Conservation (phyloP, 2,113 vertebrate species). For the Sisor rabdophorus region DNA sequence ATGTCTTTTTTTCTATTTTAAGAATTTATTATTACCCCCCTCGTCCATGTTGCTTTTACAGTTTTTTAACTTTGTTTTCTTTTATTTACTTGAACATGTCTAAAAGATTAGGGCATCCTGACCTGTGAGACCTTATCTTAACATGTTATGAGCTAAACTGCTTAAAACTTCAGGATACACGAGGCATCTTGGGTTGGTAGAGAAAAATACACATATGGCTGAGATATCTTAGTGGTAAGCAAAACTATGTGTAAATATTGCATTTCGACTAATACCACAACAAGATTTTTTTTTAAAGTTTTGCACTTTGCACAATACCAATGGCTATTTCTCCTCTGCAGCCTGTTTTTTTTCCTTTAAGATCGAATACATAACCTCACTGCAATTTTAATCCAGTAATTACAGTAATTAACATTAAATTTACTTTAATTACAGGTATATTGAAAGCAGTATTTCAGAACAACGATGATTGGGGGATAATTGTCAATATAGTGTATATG, state of each 20-base stretch:
- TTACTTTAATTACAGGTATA: not conserved
- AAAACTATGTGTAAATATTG: conserved; percentile 25
- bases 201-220: not conserved
- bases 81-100: conserved; percentile 7
- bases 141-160: conserved; percentile 9
- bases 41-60: conserved; percentile 3
- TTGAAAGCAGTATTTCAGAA: too few species aligned
- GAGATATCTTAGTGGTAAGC: not conserved
- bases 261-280: not conserved
- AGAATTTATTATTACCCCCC: not conserved
- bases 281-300: conserved; percentile 29
- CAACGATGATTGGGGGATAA: too few species aligned
- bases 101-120: conserved; percentile 3
- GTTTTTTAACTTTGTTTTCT: not conserved
- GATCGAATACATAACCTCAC: not conserved
- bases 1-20: not conserved
- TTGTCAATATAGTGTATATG: too few species aligned
- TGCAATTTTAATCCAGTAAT: not conserved
- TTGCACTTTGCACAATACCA: conserved; percentile 53
- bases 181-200: not conserved
- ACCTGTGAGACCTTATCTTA: conserved; percentile 12
- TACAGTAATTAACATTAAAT: not conserved
- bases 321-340: not conserved
- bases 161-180: conserved; percentile 9
- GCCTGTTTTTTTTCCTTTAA: not conserved